phyloP scores from a whole-genome alignment of 2,888 invertebrate genomes.

The Machimus rusticus region DNA sequence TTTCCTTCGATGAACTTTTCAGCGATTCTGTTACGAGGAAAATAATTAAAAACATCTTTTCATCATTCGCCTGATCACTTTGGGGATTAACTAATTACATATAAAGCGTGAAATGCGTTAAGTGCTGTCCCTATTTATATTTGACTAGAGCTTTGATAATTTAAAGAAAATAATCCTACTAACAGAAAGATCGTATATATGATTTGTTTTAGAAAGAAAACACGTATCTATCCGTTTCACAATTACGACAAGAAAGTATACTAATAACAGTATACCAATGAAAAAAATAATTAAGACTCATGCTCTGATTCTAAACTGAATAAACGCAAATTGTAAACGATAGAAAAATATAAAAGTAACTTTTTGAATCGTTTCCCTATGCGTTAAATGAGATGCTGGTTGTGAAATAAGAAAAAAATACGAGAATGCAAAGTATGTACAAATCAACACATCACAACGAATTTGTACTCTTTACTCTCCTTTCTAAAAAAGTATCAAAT shows the following conservation, averaged over 20 bases:
- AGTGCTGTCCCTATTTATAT: background rate
- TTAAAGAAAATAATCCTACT: background rate
- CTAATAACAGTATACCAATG: background rate
- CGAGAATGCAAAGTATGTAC: background rate
- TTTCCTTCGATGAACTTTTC: constrained; percentile 7
- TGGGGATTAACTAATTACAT: background rate
- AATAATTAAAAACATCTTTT: background rate
- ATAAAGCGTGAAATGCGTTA: background rate
- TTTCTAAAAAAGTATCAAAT: too few species aligned
- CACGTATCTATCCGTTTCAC: background rate
- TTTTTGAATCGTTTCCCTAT: too few species aligned
- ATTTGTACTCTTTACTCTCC: background rate
- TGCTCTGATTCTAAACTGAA: too few species aligned
- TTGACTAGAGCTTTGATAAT: background rate
- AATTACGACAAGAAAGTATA: background rate
- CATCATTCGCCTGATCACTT: background rate
- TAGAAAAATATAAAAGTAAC: too few species aligned
- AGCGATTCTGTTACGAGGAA: background rate
- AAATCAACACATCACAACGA: background rate
- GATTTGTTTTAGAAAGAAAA: background rate
- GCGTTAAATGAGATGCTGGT: background rate
- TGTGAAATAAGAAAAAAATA: background rate
- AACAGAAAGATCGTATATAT: background rate
- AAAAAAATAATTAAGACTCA: too few species aligned
- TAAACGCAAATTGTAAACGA: too few species aligned